Base-by-base conservation (phyloP, 2,888 invertebrate genomes). In the Coenonympha glycerion region DNA sequence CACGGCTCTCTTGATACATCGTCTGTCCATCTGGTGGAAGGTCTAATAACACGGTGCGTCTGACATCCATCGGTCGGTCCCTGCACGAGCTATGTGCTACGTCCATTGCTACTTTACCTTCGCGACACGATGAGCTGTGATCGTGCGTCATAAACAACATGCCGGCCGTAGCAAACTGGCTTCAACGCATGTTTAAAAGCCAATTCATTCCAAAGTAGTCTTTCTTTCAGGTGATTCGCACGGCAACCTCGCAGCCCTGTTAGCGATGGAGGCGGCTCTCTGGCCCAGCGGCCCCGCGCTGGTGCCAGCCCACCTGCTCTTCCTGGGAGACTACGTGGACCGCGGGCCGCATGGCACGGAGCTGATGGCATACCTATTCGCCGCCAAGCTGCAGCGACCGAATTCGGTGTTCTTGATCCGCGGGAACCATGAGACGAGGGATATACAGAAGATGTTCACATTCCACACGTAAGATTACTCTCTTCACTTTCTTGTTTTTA, bases 291-390 rank as follows among this genome's bases (percentile, higher is more conserved):
- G 93, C 0, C 88, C 91, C 0, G 81, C 89, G 5, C 76, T 93
- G 36, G 88, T 90, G 6, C 92, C 93, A 0, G 89, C 90, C 3
- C 87, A 85, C 13, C 78, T 93, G 50, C 79, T 94, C 5, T 93
- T 93, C 73, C 88, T 94, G 0, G 94, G 94, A 0, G 94, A 94
- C 76, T 94, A 91, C 71, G 93, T 94, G 16, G 94, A 94, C 75
- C 83, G 93, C 55, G 94, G 94, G 1, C 79, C 88, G 11, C 88
- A 88, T 68, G 91, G 93, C 53, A 65, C 91, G 0, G 93, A 94
- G 80, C 90, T 93, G 1, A 79, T 93, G 56, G 88, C 91, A 0
- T 93, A 93, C 65, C 75, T 94, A 45, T 87, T 94, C 58, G 89
- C 92, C 1, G 91, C 92, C 62, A 94, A 94, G 74, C 66, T 92